Evolutionary conservation across 1,140 invertebrate genomes (phyloP).

Genomic region (Euura lappo): DNA sequence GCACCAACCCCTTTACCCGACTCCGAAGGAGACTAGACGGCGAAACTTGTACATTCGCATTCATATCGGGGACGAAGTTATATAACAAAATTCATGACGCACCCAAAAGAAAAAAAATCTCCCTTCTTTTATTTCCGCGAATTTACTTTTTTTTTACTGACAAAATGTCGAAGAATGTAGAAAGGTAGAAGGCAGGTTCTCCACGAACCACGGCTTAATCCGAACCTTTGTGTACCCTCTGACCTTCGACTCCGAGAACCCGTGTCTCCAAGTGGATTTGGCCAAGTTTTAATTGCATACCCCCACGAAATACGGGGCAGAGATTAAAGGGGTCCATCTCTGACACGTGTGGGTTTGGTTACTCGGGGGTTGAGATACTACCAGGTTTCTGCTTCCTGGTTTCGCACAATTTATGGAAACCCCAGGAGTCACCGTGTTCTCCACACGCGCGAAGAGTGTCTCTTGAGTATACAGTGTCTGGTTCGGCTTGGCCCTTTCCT

Average conservation of each 20-base stretch:
- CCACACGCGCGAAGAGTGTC: neutral
- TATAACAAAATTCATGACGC: neutral
- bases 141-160: no score
- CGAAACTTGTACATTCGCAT: neutral
- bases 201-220: no score
- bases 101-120: neutral
- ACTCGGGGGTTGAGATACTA: neutral
- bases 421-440: neutral
- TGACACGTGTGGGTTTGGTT: neutral
- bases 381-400: neutral
- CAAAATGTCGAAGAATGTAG: neutral
- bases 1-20: neutral
- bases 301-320: neutral
- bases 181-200: neutral
- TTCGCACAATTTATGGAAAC: neutral
- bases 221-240: neutral
- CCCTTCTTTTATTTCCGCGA: neutral
- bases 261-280: neutral
- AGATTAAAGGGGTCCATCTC: neutral
- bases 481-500: neutral
- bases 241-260: neutral
- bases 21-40: neutral
- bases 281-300: slow-evolving; percentile 3
- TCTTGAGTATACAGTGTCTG: neutral
- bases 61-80: neutral